Evolutionary conservation across 2,113 vertebrate species (phyloP), one percentile per base, ranked within the genome.

Genomic region (Sula dactylatra): DNA sequence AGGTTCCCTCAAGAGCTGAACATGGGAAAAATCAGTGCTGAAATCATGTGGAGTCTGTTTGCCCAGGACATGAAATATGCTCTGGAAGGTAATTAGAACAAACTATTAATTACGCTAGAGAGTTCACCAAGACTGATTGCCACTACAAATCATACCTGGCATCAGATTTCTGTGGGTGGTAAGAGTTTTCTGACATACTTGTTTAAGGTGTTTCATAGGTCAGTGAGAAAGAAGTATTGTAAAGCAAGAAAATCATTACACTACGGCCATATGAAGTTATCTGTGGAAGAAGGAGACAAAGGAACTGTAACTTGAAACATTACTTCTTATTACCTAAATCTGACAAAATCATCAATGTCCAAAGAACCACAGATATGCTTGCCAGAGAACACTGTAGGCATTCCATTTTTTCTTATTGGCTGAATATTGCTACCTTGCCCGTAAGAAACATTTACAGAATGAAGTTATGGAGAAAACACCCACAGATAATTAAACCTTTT

Each of bases 1-100:
- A 99, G 99, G 98, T 99, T 99, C 96, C 99, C 99, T 62, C 99
- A 99, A 94, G 99, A 99, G 96, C 97, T 99, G 97, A 99, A 98
- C 95, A 99, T 98, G 98, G 99, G 99, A 32, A 99, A 98, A 97
- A 97, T 99, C 96, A 99, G 99, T 69, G 98, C 99, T 18, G 99
- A 99, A 96, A 99, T 99, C 94, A 99, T 97, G 97, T 99, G 99
- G 99, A 98, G 88, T 90, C 99, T 99, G 72, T 99, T 99, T 94
- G 98, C 99, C 86, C 98, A 98, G 94, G 99, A 99, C 88, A 99
- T 99, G 99, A 99, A 99, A 95, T 99, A 99, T 81, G 99, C 99
- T 65, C 98, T 99, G 97, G 99, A 99, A 98, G 99, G 99, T 99
- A 98, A 98, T 88, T 92, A 82, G 26, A 92, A 58, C 27, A 56